Percentiles rank a stretch among this genome's conserved stretches.
Conservation (phyloP, 2,888 invertebrate genomes). For the Sinhomidia bicolor region DNA sequence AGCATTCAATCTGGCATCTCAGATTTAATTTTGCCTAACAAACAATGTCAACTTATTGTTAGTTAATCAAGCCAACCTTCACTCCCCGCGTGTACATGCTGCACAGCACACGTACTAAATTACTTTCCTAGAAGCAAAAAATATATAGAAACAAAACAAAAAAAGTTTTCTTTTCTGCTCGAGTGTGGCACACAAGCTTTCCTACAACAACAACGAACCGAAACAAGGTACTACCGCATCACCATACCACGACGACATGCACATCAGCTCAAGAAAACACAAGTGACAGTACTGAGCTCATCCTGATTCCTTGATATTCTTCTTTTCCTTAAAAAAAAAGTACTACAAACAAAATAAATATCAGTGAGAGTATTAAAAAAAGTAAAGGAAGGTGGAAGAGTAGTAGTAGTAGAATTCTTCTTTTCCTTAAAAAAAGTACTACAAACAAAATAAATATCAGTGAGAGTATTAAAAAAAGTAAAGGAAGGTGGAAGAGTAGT, state of each 20-base stretch:
- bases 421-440: background rate
- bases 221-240: too few species aligned
- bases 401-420: too few species aligned
- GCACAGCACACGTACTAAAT: conserved; percentile 35
- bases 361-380: background rate
- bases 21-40: conserved; percentile 33
- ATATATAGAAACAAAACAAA: conserved; percentile 14
- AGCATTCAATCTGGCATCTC: background rate
- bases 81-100: background rate
- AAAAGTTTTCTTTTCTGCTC: conserved; percentile 3
- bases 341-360: too few species aligned
- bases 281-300: background rate
- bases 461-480: background rate
- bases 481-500: too few species aligned
- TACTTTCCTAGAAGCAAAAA: conserved; percentile 36
- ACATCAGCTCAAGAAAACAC: background rate
- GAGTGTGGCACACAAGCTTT: background rate
- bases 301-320: background rate
- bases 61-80: conserved; percentile 8
- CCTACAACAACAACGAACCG: background rate
- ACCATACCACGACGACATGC: background rate
- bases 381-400: too few species aligned
- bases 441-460: background rate
- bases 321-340: background rate
- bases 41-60: conserved; percentile 29